Conservation (phyloP, 2,113 vertebrate genomes). For the Dasypus novemcinctus region DNA sequence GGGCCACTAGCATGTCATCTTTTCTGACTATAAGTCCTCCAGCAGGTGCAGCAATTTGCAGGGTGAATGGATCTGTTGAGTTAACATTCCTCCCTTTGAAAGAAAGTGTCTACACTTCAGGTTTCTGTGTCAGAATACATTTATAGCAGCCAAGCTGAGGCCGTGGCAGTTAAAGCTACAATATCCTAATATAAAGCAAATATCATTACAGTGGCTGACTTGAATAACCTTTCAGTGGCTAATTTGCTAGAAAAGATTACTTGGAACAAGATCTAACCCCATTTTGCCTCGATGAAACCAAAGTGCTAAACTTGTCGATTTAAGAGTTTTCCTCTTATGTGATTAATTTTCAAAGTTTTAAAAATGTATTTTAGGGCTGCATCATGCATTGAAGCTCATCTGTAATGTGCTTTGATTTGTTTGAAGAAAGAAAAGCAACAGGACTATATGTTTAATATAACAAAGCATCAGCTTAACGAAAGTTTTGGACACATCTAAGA, state of each 20-base stretch:
- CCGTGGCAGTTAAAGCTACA: background rate
- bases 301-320: background rate
- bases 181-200: background rate
- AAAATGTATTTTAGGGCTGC: background rate
- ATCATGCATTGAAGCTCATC: background rate
- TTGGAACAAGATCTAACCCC: background rate
- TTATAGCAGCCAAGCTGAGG: background rate
- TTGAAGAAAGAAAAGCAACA: background rate
- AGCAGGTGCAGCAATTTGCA: constrained; percentile 6
- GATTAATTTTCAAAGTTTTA: background rate
- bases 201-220: background rate
- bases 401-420: background rate
- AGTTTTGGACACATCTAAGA: background rate
- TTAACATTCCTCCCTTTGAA: constrained; percentile 46
- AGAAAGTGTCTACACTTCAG: background rate
- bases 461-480: background rate
- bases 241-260: background rate
- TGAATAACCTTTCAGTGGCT: background rate
- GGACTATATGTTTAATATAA: background rate
- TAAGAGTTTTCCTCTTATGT: background rate
- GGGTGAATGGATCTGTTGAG: constrained; percentile 27
- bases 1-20: background rate
- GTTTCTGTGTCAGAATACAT: background rate
- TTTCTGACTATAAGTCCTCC: background rate
- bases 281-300: background rate